These are phyloP conservation scores for Drosophila putrida DNA, from an alignment of 2,888 invertebrate species.

Conservation along the genomic window DNA sequence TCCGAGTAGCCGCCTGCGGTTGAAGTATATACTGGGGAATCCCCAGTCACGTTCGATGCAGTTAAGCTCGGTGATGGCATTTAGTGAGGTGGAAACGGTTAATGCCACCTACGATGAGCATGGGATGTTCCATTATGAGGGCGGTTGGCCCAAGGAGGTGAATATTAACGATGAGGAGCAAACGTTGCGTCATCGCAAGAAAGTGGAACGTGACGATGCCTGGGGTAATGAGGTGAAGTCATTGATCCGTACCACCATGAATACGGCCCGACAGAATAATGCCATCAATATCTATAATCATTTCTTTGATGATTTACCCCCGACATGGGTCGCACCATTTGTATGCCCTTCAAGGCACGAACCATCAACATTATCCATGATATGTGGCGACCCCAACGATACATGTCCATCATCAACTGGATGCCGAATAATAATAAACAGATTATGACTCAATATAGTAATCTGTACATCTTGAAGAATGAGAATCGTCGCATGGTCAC, in stretches of 20 bases:
- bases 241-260: conserved; percentile 59
- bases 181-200: conserved; percentile 90
- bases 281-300: conserved; percentile 92
- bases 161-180: conserved; percentile 89
- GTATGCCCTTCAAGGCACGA: conserved; percentile 87
- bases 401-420: conserved; percentile 88
- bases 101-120: conserved; percentile 81
- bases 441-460: conserved; percentile 75
- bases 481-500: conserved; percentile 31
- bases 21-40: conserved; percentile 87
- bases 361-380: conserved; percentile 90
- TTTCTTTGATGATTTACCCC: conserved; percentile 88
- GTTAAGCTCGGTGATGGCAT: conserved; percentile 86
- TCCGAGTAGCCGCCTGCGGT: conserved; percentile 86
- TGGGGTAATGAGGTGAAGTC: conserved; percentile 88
- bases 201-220: conserved; percentile 92
- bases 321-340: conserved; percentile 84
- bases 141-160: conserved; percentile 94
- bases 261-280: conserved; percentile 88
- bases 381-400: conserved; percentile 84
- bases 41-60: conserved; percentile 88
- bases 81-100: conserved; percentile 79
- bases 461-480: conserved; percentile 30
- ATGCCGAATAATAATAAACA: conserved; percentile 87
- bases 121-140: conserved; percentile 91